Evolutionary conservation across 1,140 invertebrate species (phyloP).

Genomic region (Arion vulgaris): DNA sequence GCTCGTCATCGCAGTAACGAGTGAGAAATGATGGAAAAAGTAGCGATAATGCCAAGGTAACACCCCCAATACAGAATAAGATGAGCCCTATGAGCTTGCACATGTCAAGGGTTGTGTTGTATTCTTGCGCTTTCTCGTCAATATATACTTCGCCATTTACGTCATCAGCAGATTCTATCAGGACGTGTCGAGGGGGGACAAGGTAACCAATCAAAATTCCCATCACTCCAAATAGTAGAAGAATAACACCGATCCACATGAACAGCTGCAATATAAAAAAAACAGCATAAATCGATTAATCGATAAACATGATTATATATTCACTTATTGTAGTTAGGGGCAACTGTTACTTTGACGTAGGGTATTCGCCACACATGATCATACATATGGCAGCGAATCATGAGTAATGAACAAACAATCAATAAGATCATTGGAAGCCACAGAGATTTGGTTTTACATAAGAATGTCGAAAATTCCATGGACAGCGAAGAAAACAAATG

Average conservation of each 20-base stretch:
- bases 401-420: too few relatives aligned
- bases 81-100: conserved; percentile 75
- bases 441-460: too few relatives aligned
- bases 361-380: too few relatives aligned
- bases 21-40: conserved; percentile 74
- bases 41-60: conserved; percentile 73
- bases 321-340: too few relatives aligned
- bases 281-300: too few relatives aligned
- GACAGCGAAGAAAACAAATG: too few relatives aligned
- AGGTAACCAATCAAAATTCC: conserved; percentile 75
- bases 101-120: conserved; percentile 75
- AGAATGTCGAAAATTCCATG: too few relatives aligned
- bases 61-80: conserved; percentile 75
- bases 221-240: conserved; percentile 73
- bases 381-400: too few relatives aligned
- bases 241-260: conserved; percentile 72
- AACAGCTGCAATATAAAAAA: conserved; percentile 54
- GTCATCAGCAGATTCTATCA: conserved; percentile 71
- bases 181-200: conserved; percentile 72
- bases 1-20: conserved; percentile 71
- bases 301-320: too few relatives aligned
- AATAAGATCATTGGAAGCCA: too few relatives aligned
- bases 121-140: conserved; percentile 72
- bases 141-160: conserved; percentile 71
- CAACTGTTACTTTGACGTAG: too few relatives aligned